Evolutionary conservation across 1,140 invertebrate species (phyloP), one percentile per base, ranked within the genome.

Genomic region (Pteromalus puparum): DNA sequence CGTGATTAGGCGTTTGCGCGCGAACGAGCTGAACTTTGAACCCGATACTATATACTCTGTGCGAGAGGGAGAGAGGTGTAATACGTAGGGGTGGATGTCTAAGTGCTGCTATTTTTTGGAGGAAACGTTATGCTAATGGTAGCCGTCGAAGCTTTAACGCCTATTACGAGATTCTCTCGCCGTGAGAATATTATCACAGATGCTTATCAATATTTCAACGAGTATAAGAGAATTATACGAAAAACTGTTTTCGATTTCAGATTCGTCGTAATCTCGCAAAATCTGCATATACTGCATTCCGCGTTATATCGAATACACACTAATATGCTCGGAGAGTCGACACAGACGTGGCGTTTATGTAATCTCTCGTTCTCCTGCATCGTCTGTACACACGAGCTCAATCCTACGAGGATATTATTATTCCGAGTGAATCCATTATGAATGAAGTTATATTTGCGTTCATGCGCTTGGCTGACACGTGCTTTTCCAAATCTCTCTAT

Each of bases 1-100:
- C 72, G 46, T n/a, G 72, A 82, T 67, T 82, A 75, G 42, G 26
- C 46, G 80, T 21, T n/a, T 18, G 46, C 76, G 38, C 74, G 15
- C 42, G 5, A 46, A 24, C 38, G 42, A n/a, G 9, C 26, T 28
- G 74, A 76, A 48, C 74, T 76, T 76, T 76, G 42, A 76, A 38
- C 74, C 38, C 53, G 53, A 18, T 53, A 53, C 48, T 48, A 15
- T 53, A 5, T 53, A 42, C 13, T 10, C 0, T 10, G 7, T 9
- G 10, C 46, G 15, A 15, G 42, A 9, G 42, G 42, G 42, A 13
- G 1, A 18, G 46, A 18, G 46, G 13, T 42, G 10, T 48, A 48
- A 48, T 48, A 2, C 15, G 46, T 18, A 48, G 2, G 3, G 46
- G 21, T 4, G 21, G 0, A 15, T 53, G 12, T 53, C 2, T 34